Evolutionary conservation across 2,113 vertebrate genomes (phyloP).

Genomic region (Pseudopodoces humilis): DNA sequence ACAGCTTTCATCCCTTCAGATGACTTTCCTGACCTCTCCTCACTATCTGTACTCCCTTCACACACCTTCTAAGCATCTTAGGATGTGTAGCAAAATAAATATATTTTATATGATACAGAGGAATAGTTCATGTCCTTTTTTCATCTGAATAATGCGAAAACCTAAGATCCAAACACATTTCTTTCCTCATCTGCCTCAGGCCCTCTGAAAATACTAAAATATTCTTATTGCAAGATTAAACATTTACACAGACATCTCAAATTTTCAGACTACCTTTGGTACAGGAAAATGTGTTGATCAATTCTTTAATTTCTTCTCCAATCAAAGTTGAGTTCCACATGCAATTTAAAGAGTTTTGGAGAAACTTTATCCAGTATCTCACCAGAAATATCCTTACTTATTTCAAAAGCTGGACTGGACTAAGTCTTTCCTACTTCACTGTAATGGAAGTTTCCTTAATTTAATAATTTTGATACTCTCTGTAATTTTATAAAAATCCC

Average conservation of each 20-base stretch:
- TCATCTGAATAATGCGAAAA: background rate
- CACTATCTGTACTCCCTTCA: background rate
- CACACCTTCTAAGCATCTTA: background rate
- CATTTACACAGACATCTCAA: background rate
- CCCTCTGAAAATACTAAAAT: background rate
- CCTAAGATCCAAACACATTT: background rate
- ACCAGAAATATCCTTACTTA: background rate
- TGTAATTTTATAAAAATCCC: background rate
- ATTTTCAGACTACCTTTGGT: background rate
- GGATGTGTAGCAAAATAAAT: background rate
- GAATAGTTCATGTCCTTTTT: background rate
- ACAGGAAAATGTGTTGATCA: background rate
- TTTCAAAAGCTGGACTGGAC: background rate
- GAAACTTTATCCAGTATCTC: background rate
- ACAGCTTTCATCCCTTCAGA: background rate
- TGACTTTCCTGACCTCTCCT: conserved; percentile 18
- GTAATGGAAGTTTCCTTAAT: background rate
- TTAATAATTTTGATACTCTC: background rate
- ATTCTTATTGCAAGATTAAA: background rate
- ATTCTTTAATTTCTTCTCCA: background rate
- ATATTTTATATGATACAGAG: background rate
- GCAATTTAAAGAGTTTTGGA: background rate
- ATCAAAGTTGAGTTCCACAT: background rate
- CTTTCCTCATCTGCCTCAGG: background rate
- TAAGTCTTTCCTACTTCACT: background rate